Conservation (phyloP, 2,113 vertebrate species). For the human region GRCh38 chr6:44543001-44543500, state of each 20-base stretch:
- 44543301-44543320: background rate
- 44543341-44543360: no score
- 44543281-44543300: background rate
- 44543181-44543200: background rate
- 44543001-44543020: background rate
- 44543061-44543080: background rate
- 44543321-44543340: no score
- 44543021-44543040: slow-evolving; percentile 53
- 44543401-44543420: no score
- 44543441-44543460: no score
- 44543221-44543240: background rate
- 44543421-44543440: no score
- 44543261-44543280: background rate
- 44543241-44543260: background rate
- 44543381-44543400: no score
- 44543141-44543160: background rate
- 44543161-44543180: background rate
- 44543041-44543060: slow-evolving; percentile 6
- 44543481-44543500: no score
- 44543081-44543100: accelerated
- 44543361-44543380: no score
- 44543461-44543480: no score
- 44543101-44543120: background rate
- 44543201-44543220: background rate
- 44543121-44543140: background rate